Percentiles rank a stretch among this genome's conserved stretches.
These are phyloP conservation scores for Pseudorasbora parva DNA, from an alignment of 2,113 vertebrate genomes.

Conservation along the genomic window DNA sequence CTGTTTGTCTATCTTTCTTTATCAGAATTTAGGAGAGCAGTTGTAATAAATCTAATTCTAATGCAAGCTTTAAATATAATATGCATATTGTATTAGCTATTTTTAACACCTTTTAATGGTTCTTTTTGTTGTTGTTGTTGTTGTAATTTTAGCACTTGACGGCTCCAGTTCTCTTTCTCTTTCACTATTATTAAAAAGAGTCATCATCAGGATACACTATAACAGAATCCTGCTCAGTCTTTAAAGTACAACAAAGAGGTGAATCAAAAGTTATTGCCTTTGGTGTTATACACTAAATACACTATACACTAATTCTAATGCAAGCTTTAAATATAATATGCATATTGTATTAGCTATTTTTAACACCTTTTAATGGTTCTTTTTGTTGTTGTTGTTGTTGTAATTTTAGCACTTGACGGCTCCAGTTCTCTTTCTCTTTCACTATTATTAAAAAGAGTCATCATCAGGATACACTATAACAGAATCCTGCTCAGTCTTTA, in stretches of 20 bases:
- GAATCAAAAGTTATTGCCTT: not conserved
- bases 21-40: not conserved
- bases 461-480: not conserved
- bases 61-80: not conserved
- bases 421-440: not conserved
- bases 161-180: not conserved
- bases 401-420: not conserved
- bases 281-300: no score
- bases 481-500: not conserved
- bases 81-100: not conserved
- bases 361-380: not conserved
- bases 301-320: not conserved
- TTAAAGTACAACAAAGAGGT: not conserved
- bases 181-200: not conserved
- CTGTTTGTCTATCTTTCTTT: not conserved
- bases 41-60: not conserved
- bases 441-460: not conserved
- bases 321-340: not conserved
- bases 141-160: not conserved
- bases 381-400: not conserved
- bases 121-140: not conserved
- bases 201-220: not conserved
- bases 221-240: constrained; percentile 2
- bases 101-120: not conserved
- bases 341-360: not conserved